phyloP scores from a whole-genome alignment of 53 echinoderm and acorn worm genomes.

The Zoroaster sp. region DNA sequence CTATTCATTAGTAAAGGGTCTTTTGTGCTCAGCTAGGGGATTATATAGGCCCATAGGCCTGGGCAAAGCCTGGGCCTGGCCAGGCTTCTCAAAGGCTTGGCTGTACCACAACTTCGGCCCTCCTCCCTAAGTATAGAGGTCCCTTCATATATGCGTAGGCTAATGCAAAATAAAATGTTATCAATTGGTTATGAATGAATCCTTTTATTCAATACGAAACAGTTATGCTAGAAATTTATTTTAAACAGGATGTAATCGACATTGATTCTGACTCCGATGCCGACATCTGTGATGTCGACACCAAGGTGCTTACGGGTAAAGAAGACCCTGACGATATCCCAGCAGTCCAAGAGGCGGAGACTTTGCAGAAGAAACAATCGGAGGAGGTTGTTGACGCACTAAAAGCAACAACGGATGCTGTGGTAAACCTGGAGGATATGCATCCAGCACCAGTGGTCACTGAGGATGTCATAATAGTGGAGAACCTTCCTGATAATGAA shows the following conservation, averaged over 20 bases:
- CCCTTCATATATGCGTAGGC: too few relatives aligned
- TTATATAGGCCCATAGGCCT: too few relatives aligned
- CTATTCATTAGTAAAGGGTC: too few relatives aligned
- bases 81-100: too few relatives aligned
- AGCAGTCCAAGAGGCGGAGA: not conserved
- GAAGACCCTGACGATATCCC: not conserved
- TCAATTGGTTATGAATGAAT: too few relatives aligned
- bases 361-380: not conserved
- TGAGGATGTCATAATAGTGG: not conserved
- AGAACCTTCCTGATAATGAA: slow-evolving; percentile 26
- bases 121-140: too few relatives aligned
- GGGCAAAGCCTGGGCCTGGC: too few relatives aligned
- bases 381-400: not conserved
- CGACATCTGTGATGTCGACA: not conserved
- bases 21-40: too few relatives aligned
- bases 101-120: too few relatives aligned
- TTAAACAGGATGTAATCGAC: not conserved
- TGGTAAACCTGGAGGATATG: not conserved
- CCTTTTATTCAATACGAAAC: too few relatives aligned
- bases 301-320: not conserved
- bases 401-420: not conserved
- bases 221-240: too few relatives aligned
- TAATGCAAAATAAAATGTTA: too few relatives aligned
- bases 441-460: not conserved
- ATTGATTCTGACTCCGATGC: slow-evolving; percentile 17